Conservation (phyloP, 2,797 vertebrate species). For the Ibycter americanus region DNA sequence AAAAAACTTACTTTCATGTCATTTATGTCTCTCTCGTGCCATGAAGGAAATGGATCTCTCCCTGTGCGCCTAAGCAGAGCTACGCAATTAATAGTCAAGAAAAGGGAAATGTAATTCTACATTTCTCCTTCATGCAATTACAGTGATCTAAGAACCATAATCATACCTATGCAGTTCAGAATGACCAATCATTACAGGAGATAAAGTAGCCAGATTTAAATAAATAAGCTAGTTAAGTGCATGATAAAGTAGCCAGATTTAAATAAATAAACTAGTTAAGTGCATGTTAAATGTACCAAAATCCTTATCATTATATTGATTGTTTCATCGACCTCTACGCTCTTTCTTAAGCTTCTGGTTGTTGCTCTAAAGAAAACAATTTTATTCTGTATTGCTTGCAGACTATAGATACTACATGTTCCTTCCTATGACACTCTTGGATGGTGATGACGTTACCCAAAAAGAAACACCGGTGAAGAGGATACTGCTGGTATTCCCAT, state of each 20-base stretch:
- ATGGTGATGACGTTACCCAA: not conserved
- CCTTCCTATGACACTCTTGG: not conserved
- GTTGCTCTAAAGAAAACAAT: not conserved
- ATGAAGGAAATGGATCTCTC: slow-evolving; percentile 18
- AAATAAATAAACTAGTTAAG: not conserved
- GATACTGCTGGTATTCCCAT: not conserved
- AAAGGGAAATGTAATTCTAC: slow-evolving; percentile 17
- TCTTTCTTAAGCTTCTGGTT: not conserved
- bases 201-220: not conserved
- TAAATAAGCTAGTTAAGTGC: not conserved
- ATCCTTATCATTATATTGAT: not conserved
- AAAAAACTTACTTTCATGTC: not conserved
- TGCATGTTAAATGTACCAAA: not conserved
- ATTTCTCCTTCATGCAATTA: slow-evolving; percentile 17
- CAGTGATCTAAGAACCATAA: not conserved
- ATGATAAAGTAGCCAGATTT: not conserved
- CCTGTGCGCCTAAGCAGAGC: not conserved
- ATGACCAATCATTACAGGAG: not conserved
- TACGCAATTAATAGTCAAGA: not conserved
- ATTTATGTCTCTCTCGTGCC: not conserved
- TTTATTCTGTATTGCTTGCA: not conserved
- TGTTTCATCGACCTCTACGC: not conserved
- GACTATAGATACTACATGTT: fast-evolving
- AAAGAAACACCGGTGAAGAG: not conserved
- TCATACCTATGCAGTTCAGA: not conserved